Conservation (phyloP, 2,888 invertebrate genomes). For the Ichneumoninae sp. region DNA sequence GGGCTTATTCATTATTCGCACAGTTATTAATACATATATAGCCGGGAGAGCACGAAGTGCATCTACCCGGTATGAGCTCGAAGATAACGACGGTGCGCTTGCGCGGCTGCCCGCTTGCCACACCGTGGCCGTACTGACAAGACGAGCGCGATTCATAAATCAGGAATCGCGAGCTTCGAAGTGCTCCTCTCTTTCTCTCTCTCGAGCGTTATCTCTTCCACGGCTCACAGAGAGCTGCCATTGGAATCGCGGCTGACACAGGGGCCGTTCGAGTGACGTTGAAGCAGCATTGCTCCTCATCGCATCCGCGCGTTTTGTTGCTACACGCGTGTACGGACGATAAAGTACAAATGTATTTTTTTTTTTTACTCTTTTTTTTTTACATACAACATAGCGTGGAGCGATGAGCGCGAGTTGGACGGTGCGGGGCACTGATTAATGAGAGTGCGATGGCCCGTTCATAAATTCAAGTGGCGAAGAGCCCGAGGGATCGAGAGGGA, state of each 20-base stretch:
- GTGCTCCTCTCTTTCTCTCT: conserved; percentile 13
- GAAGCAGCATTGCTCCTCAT: conserved; percentile 36
- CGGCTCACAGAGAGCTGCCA: conserved; percentile 13
- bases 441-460: conserved; percentile 68
- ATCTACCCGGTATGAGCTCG: conserved; percentile 40
- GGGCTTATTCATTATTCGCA: conserved; percentile 27
- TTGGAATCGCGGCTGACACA: conserved; percentile 31
- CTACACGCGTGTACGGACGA: conserved; percentile 10
- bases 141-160: conserved; percentile 73
- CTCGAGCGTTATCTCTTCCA: conserved; percentile 46
- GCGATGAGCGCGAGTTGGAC: conserved; percentile 13
- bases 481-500: conserved; percentile 7
- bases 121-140: conserved; percentile 45
- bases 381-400: background rate
- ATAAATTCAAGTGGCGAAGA: conserved; percentile 70
- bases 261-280: conserved; percentile 22
- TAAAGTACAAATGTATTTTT: conserved; percentile 28
- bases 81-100: conserved; percentile 44
- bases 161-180: conserved; percentile 69
- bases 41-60: conserved; percentile 32
- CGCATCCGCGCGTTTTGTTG: conserved; percentile 29
- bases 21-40: conserved; percentile 15
- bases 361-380: conserved; percentile 2
- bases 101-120: conserved; percentile 31
- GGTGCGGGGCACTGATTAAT: conserved; percentile 67